Base-by-base conservation (phyloP, 2,888 invertebrate genomes). In the Apeira syringaria region DNA sequence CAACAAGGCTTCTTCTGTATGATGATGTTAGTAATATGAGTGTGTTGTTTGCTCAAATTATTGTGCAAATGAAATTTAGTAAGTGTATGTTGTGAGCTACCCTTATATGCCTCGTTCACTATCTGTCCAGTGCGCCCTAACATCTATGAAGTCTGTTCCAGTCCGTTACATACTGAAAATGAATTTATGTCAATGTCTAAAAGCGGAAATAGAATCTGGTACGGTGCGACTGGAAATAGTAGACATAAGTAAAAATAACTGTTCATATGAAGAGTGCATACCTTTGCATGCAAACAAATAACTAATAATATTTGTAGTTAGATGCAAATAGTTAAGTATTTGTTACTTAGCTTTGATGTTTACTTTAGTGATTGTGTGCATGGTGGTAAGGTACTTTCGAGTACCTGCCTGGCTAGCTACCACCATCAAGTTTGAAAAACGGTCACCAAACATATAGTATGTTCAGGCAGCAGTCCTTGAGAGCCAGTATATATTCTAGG, bases 151-250 rank as follows among this genome's bases (percentile, higher is more conserved):
- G 25, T 20, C 8, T 36, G 31, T 31, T 24, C 24, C 37, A 44
- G 32, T 20, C 37, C 22, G 29, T 35, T 62, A 63, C 62, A 61
- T 64, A 56, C 61, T 62, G 50, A 59, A 72, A 73, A 64, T 61
- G 65, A 66, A 74, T 70, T 59, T 59, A 66, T 78, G 78, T 80
- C 80, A 78, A 74, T 79, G 79, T 78, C 75, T 74, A 53, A 42
- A 49, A 67, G 59, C 74, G 77, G 77, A 79, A 77, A 80, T 77
- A 74, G 75, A 74, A 65, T 64, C 61, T 56, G 60, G 64, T 58
- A 46, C 68, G 65, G 26, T 17, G 26, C 26, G n/a, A 28, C 32
- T 40, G 35, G 15, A 42, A 32, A 47, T 47, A 40, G 37, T 30
- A 24, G 22, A 22, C 10, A 20, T 8, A 41, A 34, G 45, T 50